phyloP scores from a whole-genome alignment of 1,140 invertebrate genomes.

The Adoxophyes honmai region DNA sequence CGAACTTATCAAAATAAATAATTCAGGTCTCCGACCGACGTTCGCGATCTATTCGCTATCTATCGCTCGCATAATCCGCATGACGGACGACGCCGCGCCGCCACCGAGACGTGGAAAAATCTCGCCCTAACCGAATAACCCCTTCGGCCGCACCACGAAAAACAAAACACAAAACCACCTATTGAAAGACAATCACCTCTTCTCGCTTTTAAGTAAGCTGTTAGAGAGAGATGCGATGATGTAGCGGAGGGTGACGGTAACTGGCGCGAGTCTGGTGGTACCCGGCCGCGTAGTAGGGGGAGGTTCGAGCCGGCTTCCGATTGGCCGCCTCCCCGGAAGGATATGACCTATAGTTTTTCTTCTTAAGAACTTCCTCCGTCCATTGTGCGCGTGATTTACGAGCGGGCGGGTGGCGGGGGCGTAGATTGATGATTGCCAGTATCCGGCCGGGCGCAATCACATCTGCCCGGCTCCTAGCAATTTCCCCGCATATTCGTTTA shows the following conservation, averaged over 20 bases:
- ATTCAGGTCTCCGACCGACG: conserved; percentile 26
- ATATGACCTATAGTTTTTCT: conserved; percentile 76
- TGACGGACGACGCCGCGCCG: conserved; percentile 40
- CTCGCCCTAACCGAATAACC: conserved; percentile 46
- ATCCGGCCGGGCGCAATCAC: conserved; percentile 56
- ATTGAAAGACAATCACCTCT: not conserved
- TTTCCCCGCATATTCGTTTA: conserved; percentile 55
- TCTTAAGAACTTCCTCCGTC: conserved; percentile 71
- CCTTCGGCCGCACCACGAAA: conserved; percentile 6
- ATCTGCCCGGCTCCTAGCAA: conserved; percentile 39
- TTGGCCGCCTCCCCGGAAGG: conserved; percentile 70
- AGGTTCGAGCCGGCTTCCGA: conserved; percentile 49
- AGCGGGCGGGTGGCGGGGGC: conserved; percentile 32
- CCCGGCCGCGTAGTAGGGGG: too few relatives aligned
- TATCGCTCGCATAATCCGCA: conserved; percentile 41
- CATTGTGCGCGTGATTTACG: conserved; percentile 74
- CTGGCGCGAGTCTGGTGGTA: too few relatives aligned
- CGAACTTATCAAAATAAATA: conserved; percentile 36
- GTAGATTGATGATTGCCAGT: conserved; percentile 42
- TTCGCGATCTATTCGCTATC: conserved; percentile 23
- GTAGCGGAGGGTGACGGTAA: too few relatives aligned
- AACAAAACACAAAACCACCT: not conserved
- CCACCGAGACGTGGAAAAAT: conserved; percentile 50
- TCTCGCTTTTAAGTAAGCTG: not conserved
- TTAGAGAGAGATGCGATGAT: too few relatives aligned